phyloP scores from a whole-genome alignment of 2,113 vertebrate genomes.

The Cebidichthys violaceus region DNA sequence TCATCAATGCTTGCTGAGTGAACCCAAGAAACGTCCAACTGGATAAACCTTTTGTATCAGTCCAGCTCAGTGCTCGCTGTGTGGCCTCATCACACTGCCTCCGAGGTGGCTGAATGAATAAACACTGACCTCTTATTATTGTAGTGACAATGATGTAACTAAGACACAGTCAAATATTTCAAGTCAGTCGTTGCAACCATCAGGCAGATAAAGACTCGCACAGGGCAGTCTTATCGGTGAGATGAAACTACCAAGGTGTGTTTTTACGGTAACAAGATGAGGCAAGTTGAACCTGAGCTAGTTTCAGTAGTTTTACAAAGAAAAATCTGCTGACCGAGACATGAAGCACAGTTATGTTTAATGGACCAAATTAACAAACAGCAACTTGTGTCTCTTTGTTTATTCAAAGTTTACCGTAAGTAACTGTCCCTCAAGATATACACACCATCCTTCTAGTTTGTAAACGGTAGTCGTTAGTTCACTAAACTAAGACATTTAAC shows the following conservation, averaged over 20 bases:
- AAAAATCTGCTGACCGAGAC: constrained; percentile 29
- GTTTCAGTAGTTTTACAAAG: constrained; percentile 42
- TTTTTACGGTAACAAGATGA: constrained; percentile 60
- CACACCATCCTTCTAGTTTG: constrained; percentile 12
- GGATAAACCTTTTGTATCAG: constrained; percentile 42
- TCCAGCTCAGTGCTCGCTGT: constrained; percentile 35
- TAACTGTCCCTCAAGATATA: constrained; percentile 19
- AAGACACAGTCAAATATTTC: constrained; percentile 9
- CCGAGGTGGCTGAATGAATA: constrained; percentile 36
- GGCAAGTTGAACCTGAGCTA: constrained; percentile 57
- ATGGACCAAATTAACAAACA: not conserved
- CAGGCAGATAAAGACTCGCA: constrained; percentile 65
- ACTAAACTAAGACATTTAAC: constrained; percentile 2
- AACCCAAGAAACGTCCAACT: constrained; percentile 56
- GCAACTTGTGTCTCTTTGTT: constrained; percentile 10
- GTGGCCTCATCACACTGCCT: constrained; percentile 44
- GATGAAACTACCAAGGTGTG: constrained; percentile 49
- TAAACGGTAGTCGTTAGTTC: constrained; percentile 9
- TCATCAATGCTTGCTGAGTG: constrained; percentile 61
- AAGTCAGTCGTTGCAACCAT: constrained; percentile 29
- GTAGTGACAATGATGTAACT: constrained; percentile 7
- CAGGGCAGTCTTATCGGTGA: constrained; percentile 5
- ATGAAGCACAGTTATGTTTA: not conserved
- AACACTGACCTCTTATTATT: constrained; percentile 19
- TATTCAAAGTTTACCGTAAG: constrained; percentile 31